Percentiles rank a stretch among this genome's conserved stretches.
Conservation (phyloP, 92 coral and sea anemone genomes). For the Actinostola sp. region DNA sequence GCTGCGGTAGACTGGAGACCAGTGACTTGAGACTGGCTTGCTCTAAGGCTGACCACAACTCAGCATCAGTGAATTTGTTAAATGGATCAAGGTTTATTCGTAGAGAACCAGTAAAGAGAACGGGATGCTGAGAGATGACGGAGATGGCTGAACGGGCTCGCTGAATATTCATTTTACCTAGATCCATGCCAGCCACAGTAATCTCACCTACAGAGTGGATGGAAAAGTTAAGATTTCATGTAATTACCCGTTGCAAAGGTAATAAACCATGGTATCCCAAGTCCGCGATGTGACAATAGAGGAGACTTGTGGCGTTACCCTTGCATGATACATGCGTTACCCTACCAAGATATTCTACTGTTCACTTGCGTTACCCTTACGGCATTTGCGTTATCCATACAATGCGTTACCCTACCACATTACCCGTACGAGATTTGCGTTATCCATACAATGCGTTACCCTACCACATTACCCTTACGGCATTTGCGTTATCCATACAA, state of each 20-base stretch:
- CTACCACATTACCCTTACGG: too few species aligned
- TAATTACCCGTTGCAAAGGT: background rate
- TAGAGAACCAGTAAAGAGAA: conserved; percentile 39
- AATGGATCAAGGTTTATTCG: conserved; percentile 40
- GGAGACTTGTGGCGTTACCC: too few species aligned
- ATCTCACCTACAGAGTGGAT: conserved; percentile 21
- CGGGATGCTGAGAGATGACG: conserved; percentile 43
- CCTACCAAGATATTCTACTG: too few species aligned
- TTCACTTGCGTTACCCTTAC: too few species aligned
- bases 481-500: too few species aligned
- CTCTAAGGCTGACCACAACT: conserved; percentile 44
- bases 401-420: too few species aligned
- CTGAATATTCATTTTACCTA: conserved; percentile 39
- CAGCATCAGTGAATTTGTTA: conserved; percentile 28
- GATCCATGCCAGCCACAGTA: conserved; percentile 25
- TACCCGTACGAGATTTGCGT: too few species aligned
- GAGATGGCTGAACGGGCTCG: conserved; percentile 47
- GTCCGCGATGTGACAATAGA: too few species aligned
- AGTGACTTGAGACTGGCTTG: conserved; percentile 45
- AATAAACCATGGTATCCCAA: too few species aligned
- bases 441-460: too few species aligned
- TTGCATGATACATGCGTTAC: too few species aligned
- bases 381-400: too few species aligned
- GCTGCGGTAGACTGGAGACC: conserved; percentile 33
- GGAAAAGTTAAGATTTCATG: background rate